A percentile compares a stretch with the other conserved stretches of the same genome.
These are phyloP conservation scores for Doryteuthis pealeii DNA, from an alignment of 1,140 invertebrate genomes.

Conservation along the genomic window DNA sequence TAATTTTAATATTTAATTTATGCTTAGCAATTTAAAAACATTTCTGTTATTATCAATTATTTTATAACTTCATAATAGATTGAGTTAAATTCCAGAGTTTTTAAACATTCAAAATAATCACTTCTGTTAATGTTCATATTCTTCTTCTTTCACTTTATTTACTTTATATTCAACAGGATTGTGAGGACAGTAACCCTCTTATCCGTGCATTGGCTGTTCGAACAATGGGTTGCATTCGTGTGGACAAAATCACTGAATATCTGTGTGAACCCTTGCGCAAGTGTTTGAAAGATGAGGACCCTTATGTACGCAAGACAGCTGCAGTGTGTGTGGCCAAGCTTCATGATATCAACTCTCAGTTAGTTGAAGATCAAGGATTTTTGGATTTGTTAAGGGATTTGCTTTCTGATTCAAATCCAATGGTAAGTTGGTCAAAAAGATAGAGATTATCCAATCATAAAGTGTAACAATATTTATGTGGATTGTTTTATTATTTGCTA, in stretches of 20 bases:
- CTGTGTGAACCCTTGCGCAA: constrained; percentile 97
- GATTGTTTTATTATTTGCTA: too few species aligned
- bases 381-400: constrained; percentile 96
- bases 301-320: constrained; percentile 98
- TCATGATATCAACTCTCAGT: constrained; percentile 96
- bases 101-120: too few species aligned
- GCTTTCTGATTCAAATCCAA: constrained; percentile 99
- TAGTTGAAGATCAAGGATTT: constrained; percentile 98
- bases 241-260: constrained; percentile 99
- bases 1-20: too few species aligned
- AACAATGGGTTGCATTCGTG: constrained; percentile 99
- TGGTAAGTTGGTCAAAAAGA: constrained; percentile 77
- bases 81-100: too few species aligned
- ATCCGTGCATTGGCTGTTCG: constrained; percentile 97
- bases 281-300: constrained; percentile 96
- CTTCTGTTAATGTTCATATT: too few species aligned
- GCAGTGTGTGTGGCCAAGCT: constrained; percentile 99
- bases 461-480: too few species aligned
- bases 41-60: too few species aligned
- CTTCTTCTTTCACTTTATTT: too few species aligned
- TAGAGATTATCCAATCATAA: too few species aligned
- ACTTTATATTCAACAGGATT: constrained; percentile 73
- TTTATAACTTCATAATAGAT: too few species aligned
- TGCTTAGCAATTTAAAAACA: too few species aligned
- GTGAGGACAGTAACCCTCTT: constrained; percentile 99